Evolutionary conservation across 2,797 vertebrate genomes (phyloP).

Genomic region (Hoplostethus atlanticus): DNA sequence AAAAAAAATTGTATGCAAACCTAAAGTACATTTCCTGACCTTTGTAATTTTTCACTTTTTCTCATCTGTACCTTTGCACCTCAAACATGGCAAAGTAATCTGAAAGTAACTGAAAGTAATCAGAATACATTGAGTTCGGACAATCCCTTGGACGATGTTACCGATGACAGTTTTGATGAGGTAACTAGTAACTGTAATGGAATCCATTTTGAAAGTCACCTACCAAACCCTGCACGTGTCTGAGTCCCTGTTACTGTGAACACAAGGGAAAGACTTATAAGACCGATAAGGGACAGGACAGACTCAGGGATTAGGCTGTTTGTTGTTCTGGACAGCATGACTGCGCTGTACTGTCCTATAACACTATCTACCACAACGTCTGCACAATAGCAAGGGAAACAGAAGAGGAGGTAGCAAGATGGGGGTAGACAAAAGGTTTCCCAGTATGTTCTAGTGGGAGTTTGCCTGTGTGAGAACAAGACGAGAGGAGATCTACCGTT

Average conservation of each 20-base stretch:
- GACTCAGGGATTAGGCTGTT: constrained; percentile 2
- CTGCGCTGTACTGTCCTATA: background rate
- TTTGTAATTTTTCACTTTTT: too few species aligned
- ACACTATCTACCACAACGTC: constrained; percentile 1
- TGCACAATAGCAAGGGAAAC: constrained; percentile 3
- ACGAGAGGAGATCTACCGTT: constrained; percentile 70
- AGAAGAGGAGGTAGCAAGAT: constrained; percentile 17
- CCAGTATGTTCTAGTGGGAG: constrained; percentile 36
- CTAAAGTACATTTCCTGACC: too few species aligned
- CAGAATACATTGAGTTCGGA: too few species aligned
- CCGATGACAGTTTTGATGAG: too few species aligned
- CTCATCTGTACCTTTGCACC: too few species aligned
- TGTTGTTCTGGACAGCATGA: background rate
- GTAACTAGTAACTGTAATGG: too few species aligned
- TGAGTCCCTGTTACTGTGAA: background rate
- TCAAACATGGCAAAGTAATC: too few species aligned
- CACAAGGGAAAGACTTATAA: background rate
- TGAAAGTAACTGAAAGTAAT: too few species aligned
- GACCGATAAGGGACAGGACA: background rate
- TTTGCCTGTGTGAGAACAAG: constrained; percentile 52
- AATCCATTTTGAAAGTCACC: too few species aligned
- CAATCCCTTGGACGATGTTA: too few species aligned
- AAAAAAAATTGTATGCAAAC: too few species aligned
- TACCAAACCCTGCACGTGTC: background rate
- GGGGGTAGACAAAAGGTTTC: constrained; percentile 17